These are phyloP conservation scores for Pyralis farinalis DNA, from an alignment of 2,888 invertebrate species.

Conservation along the genomic window DNA sequence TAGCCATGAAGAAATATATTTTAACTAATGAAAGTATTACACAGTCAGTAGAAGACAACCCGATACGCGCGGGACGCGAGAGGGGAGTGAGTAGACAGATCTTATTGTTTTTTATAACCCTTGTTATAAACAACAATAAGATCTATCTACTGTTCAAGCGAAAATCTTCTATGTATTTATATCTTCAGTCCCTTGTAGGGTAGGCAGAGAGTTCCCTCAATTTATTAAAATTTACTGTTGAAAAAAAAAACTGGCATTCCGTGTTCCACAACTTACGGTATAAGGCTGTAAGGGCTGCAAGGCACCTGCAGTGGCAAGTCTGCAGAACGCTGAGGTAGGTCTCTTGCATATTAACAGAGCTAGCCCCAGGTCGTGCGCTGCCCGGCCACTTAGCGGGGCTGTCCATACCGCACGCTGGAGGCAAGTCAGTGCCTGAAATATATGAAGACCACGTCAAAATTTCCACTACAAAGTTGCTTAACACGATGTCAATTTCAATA, in stretches of 20 bases:
- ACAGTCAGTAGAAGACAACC: too few species aligned
- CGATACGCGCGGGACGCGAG: too few species aligned
- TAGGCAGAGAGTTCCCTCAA: neutral
- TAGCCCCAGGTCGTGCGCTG: conserved; percentile 58
- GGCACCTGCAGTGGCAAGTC: conserved; percentile 62
- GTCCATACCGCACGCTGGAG: conserved; percentile 58
- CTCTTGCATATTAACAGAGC: conserved; percentile 54
- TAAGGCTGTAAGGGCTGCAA: conserved; percentile 57
- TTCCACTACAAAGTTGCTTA: too few species aligned
- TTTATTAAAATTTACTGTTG: too few species aligned
- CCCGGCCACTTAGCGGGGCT: conserved; percentile 62
- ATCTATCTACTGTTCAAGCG: too few species aligned
- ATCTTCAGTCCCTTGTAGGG: neutral
- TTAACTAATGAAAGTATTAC: too few species aligned
- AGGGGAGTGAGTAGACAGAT: neutral
- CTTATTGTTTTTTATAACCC: too few species aligned
- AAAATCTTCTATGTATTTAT: neutral
- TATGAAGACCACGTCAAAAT: too few species aligned
- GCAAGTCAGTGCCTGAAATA: conserved; percentile 61
- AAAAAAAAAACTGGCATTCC: too few species aligned
- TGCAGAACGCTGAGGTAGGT: conserved; percentile 64
- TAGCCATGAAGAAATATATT: too few species aligned
- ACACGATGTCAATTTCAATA: too few species aligned
- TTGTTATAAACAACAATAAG: too few species aligned
- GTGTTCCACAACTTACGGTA: conserved; percentile 35